Base-by-base conservation (phyloP, 2,113 vertebrate genomes). In the Spizaetus ornatus region DNA sequence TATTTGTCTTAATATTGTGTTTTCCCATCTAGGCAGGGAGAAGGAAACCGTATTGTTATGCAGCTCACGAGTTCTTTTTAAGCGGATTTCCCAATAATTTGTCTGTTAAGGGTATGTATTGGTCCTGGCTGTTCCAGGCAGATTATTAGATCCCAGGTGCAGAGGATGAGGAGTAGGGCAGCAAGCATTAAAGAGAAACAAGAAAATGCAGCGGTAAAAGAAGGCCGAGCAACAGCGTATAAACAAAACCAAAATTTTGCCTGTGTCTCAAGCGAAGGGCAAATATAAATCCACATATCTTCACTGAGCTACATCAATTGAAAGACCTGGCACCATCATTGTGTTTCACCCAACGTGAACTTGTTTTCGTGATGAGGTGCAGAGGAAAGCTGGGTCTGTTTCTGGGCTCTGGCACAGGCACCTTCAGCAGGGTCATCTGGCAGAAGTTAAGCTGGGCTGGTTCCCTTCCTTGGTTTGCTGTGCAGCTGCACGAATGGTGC, bases 401-500 rank as follows among this genome's bases (percentile, higher is more conserved):
- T 16, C 63, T 0, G 1, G 31, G 66, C 72, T 47, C 25, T 40
- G 55, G 38, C 26, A 38, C 14, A 15, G 27, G 8, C 19, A 9
- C 4, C 72, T 43, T 21, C 78, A 38, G 38, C 38, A 32, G 62
- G 69, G 48, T 48, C 63, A 15, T 16, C 62, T 34, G 56, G 70
- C 63, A 34, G 45, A 59, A 48, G 58, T 34, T 32, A 26, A 29
- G 31, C 70, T 11, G 82, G 43, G 40, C 82, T 34, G 50, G 34
- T 65, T 88, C 18, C 48, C 34, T 27, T 40, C 59, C 50, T 29
- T 16, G 79, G 14, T 50, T 16, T 52, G 32, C 5, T 1, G 36
- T 10, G 26, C 2, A 11, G 52, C 53, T 53, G 70, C 70, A 13
- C 0, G 1, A 4, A 0, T 8, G 47, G 40, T 52, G 55, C 67